Evolutionary conservation across 2,888 invertebrate species (phyloP), one percentile per base, ranked within the genome.

Genomic region (Adelognathus sp.): DNA sequence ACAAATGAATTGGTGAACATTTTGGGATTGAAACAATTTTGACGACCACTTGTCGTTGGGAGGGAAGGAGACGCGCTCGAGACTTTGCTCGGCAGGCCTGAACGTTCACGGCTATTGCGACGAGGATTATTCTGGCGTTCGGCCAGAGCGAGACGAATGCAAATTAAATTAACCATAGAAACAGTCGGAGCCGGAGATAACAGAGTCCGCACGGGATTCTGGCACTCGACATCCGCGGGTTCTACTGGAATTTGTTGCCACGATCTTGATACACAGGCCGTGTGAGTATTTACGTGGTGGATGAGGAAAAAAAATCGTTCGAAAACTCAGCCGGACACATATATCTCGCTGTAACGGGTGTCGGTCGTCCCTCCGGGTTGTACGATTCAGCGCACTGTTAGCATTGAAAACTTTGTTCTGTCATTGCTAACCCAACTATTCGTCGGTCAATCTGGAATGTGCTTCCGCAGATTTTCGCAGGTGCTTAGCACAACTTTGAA

Each of bases 121-220:
- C 31, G 39, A 61, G 76, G 82, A 78, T 82, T 70, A 81, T 82
- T 81, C 79, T 86, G 87, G 87, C 85, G 36, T 54, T 16, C 44
- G 61, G 86, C 87, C 87, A 86, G 79, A 80, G 72, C 63, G 79
- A 84, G 81, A 85, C 80, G 84, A 86, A 87, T 87, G 85, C 84
- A 87, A 88, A 88, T 87, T 87, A 85, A 86, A 87, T 88, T 88
- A 88, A 86, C 84, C 83, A 83, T 79, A 79, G 79, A 79, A 75
- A 79, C 75, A 79, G 71, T 79, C 61, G 84, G 85, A 84, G 83
- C 81, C 60, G 76, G 80, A 81, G 83, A 83, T 84, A 85, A 79
- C 77, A 81, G 72, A 72, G 63, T 61, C 64, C 66, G 66, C n/a
- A n/a, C 61, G 61, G 69, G 60, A 79, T 66, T 54, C 70, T 67